Percentiles rank a stretch among this genome's conserved stretches.
These are phyloP conservation scores for Chrysopa pallens DNA, from an alignment of 1,140 invertebrate species.

Conservation along the genomic window DNA sequence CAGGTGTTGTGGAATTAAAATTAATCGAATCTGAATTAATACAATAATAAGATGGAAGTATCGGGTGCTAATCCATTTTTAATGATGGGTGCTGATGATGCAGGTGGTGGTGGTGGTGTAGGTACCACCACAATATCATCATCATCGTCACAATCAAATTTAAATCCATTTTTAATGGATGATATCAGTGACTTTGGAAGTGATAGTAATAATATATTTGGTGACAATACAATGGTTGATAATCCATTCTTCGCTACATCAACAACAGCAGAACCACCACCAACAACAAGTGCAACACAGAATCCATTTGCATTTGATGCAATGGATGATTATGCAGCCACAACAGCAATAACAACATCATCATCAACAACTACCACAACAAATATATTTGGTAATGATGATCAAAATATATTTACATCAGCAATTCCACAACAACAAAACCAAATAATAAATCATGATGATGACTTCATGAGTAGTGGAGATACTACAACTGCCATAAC, in stretches of 20 bases:
- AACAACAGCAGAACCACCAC: slow-evolving; percentile 15
- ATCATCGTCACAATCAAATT: slow-evolving; percentile 18
- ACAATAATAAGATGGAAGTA: slow-evolving; percentile 31
- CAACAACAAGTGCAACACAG: slow-evolving; percentile 14
- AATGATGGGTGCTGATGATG: slow-evolving; percentile 43
- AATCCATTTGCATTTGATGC: slow-evolving; percentile 44
- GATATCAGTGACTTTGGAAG: slow-evolving; percentile 17
- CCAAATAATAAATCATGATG: background rate
- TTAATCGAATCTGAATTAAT: slow-evolving; percentile 5
- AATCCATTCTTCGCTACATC: slow-evolving; percentile 32
- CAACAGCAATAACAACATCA: slow-evolving; percentile 21
- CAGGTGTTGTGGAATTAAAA: slow-evolving; percentile 9
- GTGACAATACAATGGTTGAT: slow-evolving; percentile 23
- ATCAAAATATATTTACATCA: too few relatives aligned
- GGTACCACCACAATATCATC: slow-evolving; percentile 5
- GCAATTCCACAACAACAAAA: too few relatives aligned
- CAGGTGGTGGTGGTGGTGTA: slow-evolving; percentile 5
- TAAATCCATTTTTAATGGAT: slow-evolving; percentile 57
- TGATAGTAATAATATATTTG: slow-evolving; percentile 1
- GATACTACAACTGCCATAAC: slow-evolving; percentile 4
- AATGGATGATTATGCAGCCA: slow-evolving; percentile 24
- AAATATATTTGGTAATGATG: slow-evolving; percentile 4
- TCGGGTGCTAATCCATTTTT: slow-evolving; percentile 52
- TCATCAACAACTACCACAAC: slow-evolving; percentile 5
- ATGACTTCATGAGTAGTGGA: slow-evolving; percentile 14